Evolutionary conservation across 2,888 invertebrate genomes (phyloP).

Genomic region (Latrodectus elegans): DNA sequence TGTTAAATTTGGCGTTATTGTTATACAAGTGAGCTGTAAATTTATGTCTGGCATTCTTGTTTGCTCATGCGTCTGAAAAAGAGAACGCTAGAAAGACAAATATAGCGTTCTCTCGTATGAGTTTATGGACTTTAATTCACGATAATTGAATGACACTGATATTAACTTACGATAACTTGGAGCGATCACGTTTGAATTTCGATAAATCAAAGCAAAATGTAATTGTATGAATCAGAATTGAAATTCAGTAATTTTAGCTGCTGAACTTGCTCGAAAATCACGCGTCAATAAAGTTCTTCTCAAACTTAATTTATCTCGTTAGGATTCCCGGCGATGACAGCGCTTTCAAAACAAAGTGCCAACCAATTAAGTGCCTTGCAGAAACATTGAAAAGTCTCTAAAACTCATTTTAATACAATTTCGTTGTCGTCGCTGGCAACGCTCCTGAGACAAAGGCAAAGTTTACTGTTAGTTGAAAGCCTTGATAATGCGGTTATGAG

Average conservation of each 20-base stretch:
- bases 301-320: constrained; percentile 14
- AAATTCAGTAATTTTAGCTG: background rate
- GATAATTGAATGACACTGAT: no score
- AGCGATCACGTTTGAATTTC: no score
- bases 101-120: no score
- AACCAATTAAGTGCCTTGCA: constrained; percentile 14
- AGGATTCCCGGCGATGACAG: constrained; percentile 6
- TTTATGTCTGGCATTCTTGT: no score
- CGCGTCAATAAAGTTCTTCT: background rate
- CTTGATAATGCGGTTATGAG: constrained; percentile 25
- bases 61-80: no score
- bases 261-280: constrained; percentile 8
- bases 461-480: background rate
- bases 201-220: no score
- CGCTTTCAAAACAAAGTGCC: constrained; percentile 34
- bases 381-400: background rate
- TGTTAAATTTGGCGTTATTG: no score
- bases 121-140: no score
- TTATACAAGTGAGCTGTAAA: no score
- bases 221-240: no score
- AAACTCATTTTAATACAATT: background rate
- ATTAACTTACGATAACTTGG: no score
- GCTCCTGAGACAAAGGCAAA: background rate
- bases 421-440: background rate
- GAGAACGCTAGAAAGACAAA: no score